Base-by-base conservation (phyloP, 1,140 invertebrate genomes). In the Drosophila yakuba region DNA sequence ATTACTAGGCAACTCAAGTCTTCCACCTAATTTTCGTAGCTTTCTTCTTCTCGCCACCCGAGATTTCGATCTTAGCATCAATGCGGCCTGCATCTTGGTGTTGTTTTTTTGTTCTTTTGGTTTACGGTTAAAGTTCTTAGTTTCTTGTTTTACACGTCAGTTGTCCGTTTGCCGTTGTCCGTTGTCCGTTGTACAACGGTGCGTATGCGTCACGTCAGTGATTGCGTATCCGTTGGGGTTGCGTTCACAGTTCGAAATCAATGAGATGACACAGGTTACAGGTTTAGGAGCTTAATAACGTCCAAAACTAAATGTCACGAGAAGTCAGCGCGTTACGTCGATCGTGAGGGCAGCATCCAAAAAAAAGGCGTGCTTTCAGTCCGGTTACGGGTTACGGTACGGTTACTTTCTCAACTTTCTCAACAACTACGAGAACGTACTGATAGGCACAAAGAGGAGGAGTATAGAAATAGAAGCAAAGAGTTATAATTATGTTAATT, bases 1-100 rank as follows among this genome's bases (percentile, higher is more conserved):
- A 94, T 97, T 96, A 93, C 95, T 96, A 81, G 96, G 96, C 92
- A 97, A 94, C 92, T 97, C 96, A 91, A 95, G 94, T 93, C 96
- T 95, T 92, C 95, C 94, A 92, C 95, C 95, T 72, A 93, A 93
- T 91, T 94, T 94, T 92, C 94, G 94, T 91, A 95, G 94, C 93
- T 95, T 95, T 94, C 96, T 95, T 94, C 95, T 95, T 91, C 95
- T 93, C 93, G 94, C 94, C 93, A 96, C 95, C 93, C 96, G 95
- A 94, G 96, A 96, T 94, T 97, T 97, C 93, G 96, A 95, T 94
- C 96, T 96, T 94, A 97, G 95, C 94, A 97, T 96, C 94, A 97
- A 95, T 94, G 96, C 96, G 94, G 96, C 96, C 95, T 97, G 96
- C 96, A 97, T 97, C 93, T 95, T 95, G 94, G 94, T 72, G 68